Evolutionary conservation across 2,797 vertebrate genomes (phyloP), one percentile per base, ranked within the genome.

Genomic region (Tangara arthus): DNA sequence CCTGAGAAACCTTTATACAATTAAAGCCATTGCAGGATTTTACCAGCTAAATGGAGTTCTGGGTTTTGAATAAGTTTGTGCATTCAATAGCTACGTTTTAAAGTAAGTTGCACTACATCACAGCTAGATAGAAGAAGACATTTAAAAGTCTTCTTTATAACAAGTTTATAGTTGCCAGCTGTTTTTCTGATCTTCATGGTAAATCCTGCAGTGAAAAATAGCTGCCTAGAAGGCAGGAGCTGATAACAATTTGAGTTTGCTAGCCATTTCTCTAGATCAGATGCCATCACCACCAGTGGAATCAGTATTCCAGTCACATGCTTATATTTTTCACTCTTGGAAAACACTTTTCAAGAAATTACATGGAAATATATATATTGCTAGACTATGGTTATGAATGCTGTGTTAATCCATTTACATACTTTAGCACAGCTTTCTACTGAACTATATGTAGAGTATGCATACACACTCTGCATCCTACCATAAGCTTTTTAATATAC

Each of bases 171-270:
- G 91, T 93, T 44, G 15, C 90, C 97, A 97, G 96, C 95, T 97
- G 95, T 93, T 97, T 97, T 97, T 95, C 92, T 96, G 95, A 96
- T 97, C 91, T 84, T 88, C 57, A 75, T 92, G 91, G 93, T 92
- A 96, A 96, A 96, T 70, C 63, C 63, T 89, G 73, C 49, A 35
- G 49, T 92, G 87, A 97, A 94, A 95, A 84, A 93, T 55, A 63
- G 86, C 85, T 95, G 90, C 94, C 96, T 95, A 85, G 90, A 96
- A 97, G 97, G 95, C 94, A 97, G 11, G 46, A 69, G 17, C 73
- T 89, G 90, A 90, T 87, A 94, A 35, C 53, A 55, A 95, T 94
- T 93, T 83, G 84, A 96, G 94, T 85, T 90, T 66, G 85, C 65
- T 59, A 42, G 70, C 63, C 93, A 66, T 70, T 88, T 91, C 52